A percentile compares a stretch with the other conserved stretches of the same genome.
phyloP scores from a whole-genome alignment of 1,140 invertebrate genomes.

The Oreohelix idahoensis region DNA sequence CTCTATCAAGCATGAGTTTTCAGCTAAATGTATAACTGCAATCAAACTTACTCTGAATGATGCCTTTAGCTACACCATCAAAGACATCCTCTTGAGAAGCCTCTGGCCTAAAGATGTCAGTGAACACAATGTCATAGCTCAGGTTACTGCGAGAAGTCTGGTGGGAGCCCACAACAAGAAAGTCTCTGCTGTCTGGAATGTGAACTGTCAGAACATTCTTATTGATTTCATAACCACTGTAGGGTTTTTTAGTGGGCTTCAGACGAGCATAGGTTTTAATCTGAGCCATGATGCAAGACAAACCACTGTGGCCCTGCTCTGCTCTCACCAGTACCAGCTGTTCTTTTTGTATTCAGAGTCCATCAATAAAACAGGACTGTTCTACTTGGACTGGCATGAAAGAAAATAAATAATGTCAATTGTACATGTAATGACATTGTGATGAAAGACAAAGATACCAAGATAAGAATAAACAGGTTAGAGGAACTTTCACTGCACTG shows the following conservation, averaged over 20 bases:
- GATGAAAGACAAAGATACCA: too few species aligned
- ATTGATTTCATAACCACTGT: conserved; percentile 60
- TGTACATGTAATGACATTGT: too few species aligned
- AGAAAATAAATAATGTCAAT: too few species aligned
- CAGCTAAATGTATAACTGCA: too few species aligned
- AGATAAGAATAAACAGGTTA: too few species aligned
- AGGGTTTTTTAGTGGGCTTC: conserved; percentile 60
- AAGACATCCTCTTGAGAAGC: conserved; percentile 66
- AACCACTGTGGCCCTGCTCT: conserved; percentile 10
- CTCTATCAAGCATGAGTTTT: too few species aligned
- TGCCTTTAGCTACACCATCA: conserved; percentile 62
- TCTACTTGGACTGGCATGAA: neutral
- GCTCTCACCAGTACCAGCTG: neutral
- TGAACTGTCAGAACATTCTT: conserved; percentile 57
- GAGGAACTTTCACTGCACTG: too few species aligned
- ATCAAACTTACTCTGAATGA: conserved; percentile 59
- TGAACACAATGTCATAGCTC: conserved; percentile 68
- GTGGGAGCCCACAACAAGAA: conserved; percentile 46
- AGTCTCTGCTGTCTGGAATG: conserved; percentile 57
- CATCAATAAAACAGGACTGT: conserved; percentile 11
- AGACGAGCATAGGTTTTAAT: conserved; percentile 69
- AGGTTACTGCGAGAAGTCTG: conserved; percentile 45
- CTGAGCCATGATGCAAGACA: conserved; percentile 58
- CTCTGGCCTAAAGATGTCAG: conserved; percentile 60
- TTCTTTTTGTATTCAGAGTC: neutral